Conservation (phyloP, 23 tunicate genomes). For the Oikopleura albicans region DNA sequence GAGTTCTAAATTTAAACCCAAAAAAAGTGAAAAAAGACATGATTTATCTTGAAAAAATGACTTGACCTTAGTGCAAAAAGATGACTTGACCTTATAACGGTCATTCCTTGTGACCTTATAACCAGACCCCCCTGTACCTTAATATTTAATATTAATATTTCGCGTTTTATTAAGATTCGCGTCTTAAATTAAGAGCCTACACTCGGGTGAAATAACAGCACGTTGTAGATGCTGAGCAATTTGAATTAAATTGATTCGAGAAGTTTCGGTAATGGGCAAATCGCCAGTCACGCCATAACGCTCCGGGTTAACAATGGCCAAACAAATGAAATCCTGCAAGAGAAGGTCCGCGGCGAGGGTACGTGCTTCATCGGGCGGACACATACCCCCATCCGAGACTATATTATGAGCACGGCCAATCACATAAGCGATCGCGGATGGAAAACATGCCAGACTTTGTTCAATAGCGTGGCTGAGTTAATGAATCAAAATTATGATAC, state of each 20-base stretch:
- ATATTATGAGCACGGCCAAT: constrained; percentile 66
- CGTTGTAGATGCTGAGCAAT: constrained; percentile 35
- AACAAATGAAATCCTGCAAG: constrained; percentile 74
- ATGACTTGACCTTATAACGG: no score
- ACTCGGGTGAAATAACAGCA: not conserved
- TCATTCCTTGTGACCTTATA: no score
- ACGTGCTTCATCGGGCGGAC: constrained; percentile 38
- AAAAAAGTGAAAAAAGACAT: no score
- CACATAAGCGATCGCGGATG: constrained; percentile 63
- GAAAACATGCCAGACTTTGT: constrained; percentile 25
- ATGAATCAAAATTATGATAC: no score
- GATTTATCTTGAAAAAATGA: no score
- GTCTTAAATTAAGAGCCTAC: no score
- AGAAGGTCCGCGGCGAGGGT: constrained; percentile 64
- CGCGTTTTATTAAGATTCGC: no score
- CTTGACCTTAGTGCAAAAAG: no score
- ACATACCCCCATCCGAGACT: constrained; percentile 70
- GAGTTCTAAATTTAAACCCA: no score
- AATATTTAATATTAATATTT: no score
- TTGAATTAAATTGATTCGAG: constrained; percentile 76
- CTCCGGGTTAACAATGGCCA: constrained; percentile 88
- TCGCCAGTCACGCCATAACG: constrained; percentile 75
- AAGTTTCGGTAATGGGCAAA: constrained; percentile 54
- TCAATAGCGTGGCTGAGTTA: not conserved
- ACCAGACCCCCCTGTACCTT: no score